Evolutionary conservation across 2,888 invertebrate species (phyloP).

Genomic region (Leucania comma): DNA sequence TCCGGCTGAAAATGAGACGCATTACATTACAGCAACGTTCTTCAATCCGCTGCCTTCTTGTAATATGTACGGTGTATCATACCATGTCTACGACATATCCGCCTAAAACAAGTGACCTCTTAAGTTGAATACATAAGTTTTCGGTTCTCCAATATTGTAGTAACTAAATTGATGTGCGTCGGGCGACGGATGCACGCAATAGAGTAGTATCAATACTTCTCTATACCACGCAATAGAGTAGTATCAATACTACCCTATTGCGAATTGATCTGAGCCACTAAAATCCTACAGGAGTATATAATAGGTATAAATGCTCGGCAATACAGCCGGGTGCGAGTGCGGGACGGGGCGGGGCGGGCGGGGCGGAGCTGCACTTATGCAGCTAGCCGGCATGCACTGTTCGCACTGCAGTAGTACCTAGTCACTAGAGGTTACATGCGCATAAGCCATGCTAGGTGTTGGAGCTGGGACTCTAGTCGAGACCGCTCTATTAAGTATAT

Average conservation of each 20-base stretch:
- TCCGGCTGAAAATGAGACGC: no score
- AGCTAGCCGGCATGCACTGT: constrained; percentile 43
- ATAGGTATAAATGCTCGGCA: constrained; percentile 12
- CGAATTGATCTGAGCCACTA: constrained; percentile 20
- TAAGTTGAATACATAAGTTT: constrained; percentile 4
- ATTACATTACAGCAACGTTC: no score
- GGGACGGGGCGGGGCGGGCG: neutral
- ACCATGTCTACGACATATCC: no score
- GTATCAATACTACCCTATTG: no score
- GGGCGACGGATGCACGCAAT: constrained; percentile 6
- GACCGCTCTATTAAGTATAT: constrained; percentile 64
- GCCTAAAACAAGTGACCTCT: neutral
- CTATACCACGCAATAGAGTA: no score
- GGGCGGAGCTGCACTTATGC: constrained; percentile 48
- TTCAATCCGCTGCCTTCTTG: no score
- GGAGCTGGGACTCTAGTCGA: constrained; percentile 59
- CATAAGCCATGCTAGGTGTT: constrained; percentile 76
- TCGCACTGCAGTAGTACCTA: constrained; percentile 29
- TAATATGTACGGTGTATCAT: no score
- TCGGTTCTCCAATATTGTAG: neutral
- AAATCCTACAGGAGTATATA: neutral
- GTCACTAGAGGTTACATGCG: constrained; percentile 61
- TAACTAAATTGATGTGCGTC: neutral
- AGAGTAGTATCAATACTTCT: no score
- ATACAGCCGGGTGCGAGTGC: neutral